These are phyloP conservation scores for Taxidea taxus DNA, from an alignment of 2,113 vertebrate species.

Conservation along the genomic window DNA sequence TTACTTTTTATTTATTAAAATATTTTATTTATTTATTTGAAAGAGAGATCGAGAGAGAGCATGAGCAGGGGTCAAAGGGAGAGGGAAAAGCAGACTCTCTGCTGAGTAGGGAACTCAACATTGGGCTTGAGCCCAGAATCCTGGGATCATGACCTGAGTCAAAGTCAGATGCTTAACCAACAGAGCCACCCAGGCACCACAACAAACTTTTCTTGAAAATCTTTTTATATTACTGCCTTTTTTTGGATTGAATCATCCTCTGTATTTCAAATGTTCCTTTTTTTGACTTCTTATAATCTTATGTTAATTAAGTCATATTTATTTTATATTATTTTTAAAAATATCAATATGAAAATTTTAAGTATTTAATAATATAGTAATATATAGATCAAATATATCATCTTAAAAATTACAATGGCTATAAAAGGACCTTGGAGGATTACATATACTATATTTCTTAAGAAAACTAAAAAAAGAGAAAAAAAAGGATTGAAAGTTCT, in stretches of 20 bases:
- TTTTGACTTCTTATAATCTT: not conserved
- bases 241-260: not conserved
- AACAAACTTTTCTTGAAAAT: too few relatives aligned
- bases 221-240: accelerated
- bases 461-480: too few relatives aligned
- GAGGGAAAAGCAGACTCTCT: not conserved
- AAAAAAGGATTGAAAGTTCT: too few relatives aligned
- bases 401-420: not conserved
- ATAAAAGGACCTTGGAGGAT: not conserved
- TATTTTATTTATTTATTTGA: not conserved
- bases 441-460: not conserved
- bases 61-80: not conserved
- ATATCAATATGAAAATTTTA: not conserved
- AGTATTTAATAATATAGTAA: not conserved
- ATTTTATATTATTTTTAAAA: not conserved
- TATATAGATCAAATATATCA: not conserved
- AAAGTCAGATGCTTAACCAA: not conserved
- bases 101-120: not conserved
- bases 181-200: not conserved
- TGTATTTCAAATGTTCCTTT: not conserved
- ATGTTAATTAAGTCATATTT: not conserved
- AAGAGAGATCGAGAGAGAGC: not conserved
- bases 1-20: not conserved
- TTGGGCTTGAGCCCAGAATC: not conserved
- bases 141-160: not conserved